Evolutionary conservation across 2,888 invertebrate genomes (phyloP).

Genomic region (Pammene fasciana): DNA sequence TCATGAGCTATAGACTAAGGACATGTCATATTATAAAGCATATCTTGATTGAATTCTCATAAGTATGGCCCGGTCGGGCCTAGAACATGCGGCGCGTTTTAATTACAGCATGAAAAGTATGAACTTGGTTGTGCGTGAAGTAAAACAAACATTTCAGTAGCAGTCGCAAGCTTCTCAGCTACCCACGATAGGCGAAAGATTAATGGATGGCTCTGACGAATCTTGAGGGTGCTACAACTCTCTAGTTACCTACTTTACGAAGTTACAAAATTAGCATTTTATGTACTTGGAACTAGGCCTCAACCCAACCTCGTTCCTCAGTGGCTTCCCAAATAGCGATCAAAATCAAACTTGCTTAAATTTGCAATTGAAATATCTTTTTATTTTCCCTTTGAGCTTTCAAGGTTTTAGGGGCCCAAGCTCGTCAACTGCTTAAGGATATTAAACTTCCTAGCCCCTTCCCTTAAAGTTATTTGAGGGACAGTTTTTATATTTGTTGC

Average conservation of each 20-base stretch:
- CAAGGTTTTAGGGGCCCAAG: conserved; percentile 59
- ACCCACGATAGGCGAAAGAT: conserved; percentile 21
- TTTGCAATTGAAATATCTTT: conserved; percentile 72
- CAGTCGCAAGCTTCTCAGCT: conserved; percentile 10
- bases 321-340: conserved; percentile 61
- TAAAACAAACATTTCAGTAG: conserved; percentile 12
- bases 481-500: conserved; percentile 44
- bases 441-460: conserved; percentile 59
- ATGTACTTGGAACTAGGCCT: conserved; percentile 52
- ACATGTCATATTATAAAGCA: too few relatives aligned
- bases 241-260: conserved; percentile 33
- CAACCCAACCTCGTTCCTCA: conserved; percentile 55
- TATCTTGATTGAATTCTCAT: background rate
- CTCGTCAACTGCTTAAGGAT: conserved; percentile 66
- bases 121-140: background rate
- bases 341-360: conserved; percentile 68
- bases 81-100: background rate
- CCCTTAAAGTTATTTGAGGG: conserved; percentile 49
- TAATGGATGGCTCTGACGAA: conserved; percentile 20
- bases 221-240: conserved; percentile 41
- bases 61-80: background rate
- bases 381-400: conserved; percentile 71
- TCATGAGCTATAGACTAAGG: too few relatives aligned
- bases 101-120: background rate
- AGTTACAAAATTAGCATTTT: conserved; percentile 53